These are phyloP conservation scores for Dipodomys ordii DNA, from an alignment of 2,113 vertebrate genomes.

Conservation along the genomic window DNA sequence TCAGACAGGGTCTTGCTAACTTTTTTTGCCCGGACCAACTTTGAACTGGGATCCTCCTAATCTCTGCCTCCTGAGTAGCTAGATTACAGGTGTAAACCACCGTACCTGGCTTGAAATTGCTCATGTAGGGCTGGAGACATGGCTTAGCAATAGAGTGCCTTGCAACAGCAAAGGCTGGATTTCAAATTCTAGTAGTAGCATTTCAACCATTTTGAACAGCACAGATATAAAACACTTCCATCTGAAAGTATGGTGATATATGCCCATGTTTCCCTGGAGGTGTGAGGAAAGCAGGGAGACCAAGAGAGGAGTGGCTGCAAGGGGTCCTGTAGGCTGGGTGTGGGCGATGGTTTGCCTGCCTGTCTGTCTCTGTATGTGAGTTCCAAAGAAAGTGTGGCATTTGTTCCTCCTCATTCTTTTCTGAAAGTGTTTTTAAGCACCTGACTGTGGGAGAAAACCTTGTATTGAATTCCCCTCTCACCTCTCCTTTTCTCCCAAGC, in stretches of 20 bases:
- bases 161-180: too few species aligned
- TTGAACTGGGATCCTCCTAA: too few species aligned
- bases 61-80: neutral
- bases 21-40: too few species aligned
- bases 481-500: neutral
- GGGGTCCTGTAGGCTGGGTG: constrained; percentile 65
- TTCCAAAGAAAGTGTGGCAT: constrained; percentile 63
- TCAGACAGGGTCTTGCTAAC: neutral
- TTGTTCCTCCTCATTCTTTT: constrained; percentile 74
- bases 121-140: neutral
- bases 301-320: constrained; percentile 43
- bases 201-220: too few species aligned
- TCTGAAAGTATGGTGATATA: too few species aligned
- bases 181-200: too few species aligned
- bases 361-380: constrained; percentile 68
- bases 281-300: constrained; percentile 39
- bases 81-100: neutral
- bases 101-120: neutral
- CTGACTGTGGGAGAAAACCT: constrained; percentile 59
- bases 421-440: neutral
- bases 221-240: too few species aligned
- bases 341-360: constrained; percentile 67
- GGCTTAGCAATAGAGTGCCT: too few species aligned
- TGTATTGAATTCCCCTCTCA: constrained; percentile 48
- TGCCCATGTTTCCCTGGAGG: neutral